phyloP scores from a whole-genome alignment of 2,797 vertebrate species.

The Pseudocheirus occidentalis region DNA sequence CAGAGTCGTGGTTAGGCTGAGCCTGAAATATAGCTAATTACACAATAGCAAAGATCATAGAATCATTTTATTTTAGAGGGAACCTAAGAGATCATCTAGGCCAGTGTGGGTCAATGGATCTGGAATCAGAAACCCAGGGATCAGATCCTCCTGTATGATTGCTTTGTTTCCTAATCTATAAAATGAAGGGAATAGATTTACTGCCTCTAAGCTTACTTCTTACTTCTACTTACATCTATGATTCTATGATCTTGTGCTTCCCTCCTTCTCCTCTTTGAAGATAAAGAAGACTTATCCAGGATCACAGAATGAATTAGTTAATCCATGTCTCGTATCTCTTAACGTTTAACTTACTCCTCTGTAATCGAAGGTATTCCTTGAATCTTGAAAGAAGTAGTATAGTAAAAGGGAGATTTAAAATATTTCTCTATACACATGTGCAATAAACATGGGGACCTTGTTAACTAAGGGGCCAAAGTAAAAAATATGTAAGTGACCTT shows the following conservation, averaged over 20 bases:
- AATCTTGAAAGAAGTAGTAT: neutral
- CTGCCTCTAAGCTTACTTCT: neutral
- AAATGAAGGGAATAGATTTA: neutral
- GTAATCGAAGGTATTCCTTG: neutral
- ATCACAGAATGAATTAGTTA: neutral
- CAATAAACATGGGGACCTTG: neutral
- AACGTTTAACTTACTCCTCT: neutral
- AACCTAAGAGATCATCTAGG: neutral
- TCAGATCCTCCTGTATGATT: neutral
- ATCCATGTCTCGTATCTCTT: neutral
- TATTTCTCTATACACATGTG: neutral
- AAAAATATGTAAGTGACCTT: neutral
- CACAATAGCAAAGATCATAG: neutral
- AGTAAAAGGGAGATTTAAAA: neutral
- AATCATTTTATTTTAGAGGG: neutral
- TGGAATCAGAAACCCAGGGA: neutral
- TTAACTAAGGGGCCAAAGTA: neutral
- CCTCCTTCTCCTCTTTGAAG: neutral
- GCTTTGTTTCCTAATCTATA: neutral
- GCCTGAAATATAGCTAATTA: neutral
- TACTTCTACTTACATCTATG: neutral
- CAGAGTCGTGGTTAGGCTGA: neutral
- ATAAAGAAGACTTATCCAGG: neutral
- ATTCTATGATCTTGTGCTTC: neutral
- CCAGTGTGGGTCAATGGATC: neutral